phyloP scores from a whole-genome alignment of 2,888 invertebrate genomes.

The Drosophila engyochracea region DNA sequence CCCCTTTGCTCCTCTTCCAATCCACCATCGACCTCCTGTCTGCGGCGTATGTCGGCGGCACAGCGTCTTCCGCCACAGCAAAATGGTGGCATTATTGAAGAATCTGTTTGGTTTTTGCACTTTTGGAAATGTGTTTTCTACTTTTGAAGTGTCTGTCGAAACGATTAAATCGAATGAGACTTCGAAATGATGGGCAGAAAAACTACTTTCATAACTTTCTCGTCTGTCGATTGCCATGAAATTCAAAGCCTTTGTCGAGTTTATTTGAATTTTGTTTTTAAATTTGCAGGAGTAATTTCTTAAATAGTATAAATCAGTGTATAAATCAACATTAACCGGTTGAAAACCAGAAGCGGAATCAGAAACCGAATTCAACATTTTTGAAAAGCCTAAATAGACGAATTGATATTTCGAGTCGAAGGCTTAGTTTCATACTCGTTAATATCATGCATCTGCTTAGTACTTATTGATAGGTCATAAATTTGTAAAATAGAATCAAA shows the following conservation, averaged over 20 bases:
- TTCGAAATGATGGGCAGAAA: background rate
- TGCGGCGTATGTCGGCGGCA: conserved; percentile 52
- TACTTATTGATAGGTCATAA: background rate
- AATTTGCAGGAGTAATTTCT: background rate
- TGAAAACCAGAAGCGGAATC: background rate
- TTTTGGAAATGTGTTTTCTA: background rate
- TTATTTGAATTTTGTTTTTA: background rate
- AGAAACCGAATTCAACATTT: background rate
- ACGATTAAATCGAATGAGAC: background rate
- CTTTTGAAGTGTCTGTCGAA: conserved; percentile 5
- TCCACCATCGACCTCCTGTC: background rate
- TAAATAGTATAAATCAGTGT: background rate
- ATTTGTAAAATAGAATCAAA: background rate
- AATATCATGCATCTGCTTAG: background rate
- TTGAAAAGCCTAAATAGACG: fast-evolving
- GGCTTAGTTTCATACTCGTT: background rate
- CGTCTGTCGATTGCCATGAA: background rate
- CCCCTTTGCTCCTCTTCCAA: background rate
- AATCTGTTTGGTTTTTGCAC: background rate
- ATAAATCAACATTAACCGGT: fast-evolving
- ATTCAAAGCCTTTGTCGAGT: background rate
- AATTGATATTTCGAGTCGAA: background rate
- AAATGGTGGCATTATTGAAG: conserved; percentile 60
- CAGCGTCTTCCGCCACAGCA: conserved; percentile 67
- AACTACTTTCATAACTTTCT: too few species aligned